Evolutionary conservation across 2,797 vertebrate genomes (phyloP).

Genomic region (Bucorvus abyssinicus): DNA sequence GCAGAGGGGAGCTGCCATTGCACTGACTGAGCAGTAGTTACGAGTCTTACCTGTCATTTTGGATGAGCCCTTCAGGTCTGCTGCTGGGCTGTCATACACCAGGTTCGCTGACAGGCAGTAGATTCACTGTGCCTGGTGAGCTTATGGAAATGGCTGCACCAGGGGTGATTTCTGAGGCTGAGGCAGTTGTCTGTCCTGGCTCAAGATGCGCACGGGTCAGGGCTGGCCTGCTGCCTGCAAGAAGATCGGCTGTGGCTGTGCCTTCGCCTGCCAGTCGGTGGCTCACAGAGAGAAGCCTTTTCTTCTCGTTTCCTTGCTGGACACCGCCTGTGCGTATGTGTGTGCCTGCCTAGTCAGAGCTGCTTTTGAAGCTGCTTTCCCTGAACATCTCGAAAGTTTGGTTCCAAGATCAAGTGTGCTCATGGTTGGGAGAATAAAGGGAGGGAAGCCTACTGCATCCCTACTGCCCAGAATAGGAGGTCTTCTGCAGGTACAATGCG

Average conservation of each 20-base stretch:
- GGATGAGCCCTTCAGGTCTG: not conserved
- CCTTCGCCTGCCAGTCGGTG: not conserved
- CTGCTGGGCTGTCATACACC: not conserved
- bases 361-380: not conserved
- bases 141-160: not conserved
- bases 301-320: not conserved
- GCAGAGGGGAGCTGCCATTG: not conserved
- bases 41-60: not conserved
- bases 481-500: not conserved
- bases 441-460: not conserved
- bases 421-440: not conserved
- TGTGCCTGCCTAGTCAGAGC: not conserved
- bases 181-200: not conserved
- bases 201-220: not conserved
- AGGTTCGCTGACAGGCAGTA: not conserved
- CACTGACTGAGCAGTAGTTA: not conserved
- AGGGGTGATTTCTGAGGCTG: not conserved
- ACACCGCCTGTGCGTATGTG: accelerated
- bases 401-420: not conserved
- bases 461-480: not conserved
- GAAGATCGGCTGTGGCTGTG: not conserved
- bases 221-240: not conserved
- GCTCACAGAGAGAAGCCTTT: not conserved
- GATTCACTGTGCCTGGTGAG: not conserved
- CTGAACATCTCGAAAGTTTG: not conserved